Base-by-base conservation (phyloP, 2,888 invertebrate genomes). In the Drosophila rellima region DNA sequence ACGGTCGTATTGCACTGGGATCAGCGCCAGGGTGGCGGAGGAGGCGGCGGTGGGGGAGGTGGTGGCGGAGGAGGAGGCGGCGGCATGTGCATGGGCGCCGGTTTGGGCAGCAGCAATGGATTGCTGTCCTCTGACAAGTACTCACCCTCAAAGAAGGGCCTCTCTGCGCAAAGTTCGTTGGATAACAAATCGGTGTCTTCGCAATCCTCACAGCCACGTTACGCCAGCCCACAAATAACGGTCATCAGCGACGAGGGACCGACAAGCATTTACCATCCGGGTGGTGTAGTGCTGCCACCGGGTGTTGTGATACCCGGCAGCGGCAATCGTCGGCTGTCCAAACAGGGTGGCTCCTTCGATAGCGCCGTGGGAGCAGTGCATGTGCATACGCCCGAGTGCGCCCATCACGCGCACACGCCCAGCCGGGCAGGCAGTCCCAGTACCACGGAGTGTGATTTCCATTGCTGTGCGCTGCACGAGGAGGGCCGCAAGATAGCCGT, bases 1-100 rank as follows among this genome's bases (percentile, higher is more conserved):
- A 98, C 98, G 91, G 97, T 98, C 94, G 98, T 98, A 93, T 94
- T 98, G 93, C 97, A 98, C 94, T 98, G 98, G 98, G 98, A 98
- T 94, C 97, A 97, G 94, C 95, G 97, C 89, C 96, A 95, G 93
- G 95, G 94, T 90, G 94, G 94, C 89, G 93, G 91, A 74, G 88
- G 91, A 45, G 83, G 93, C 85, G 76, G 93, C 86, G 78, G 93
- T 88, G 83, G 92, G 89, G 86, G 93, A 3, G 69, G 79, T 0
- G 52, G 68, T 0, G 72, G 71, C 92, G 90, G 93, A 93, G 92
- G 85, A 82, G 88, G 86, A 90, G 89, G 89, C 67, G 88, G 89
- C 70, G 65, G 89, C 57, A 84, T 88, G 68, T 82, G 89, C 66
- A 92, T 89, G 82, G 90, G 90, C 74, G 81, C 88, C 54, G 91